These are phyloP conservation scores for Sarcophaga bullata DNA, from an alignment of 1,140 invertebrate species.

Conservation along the genomic window DNA sequence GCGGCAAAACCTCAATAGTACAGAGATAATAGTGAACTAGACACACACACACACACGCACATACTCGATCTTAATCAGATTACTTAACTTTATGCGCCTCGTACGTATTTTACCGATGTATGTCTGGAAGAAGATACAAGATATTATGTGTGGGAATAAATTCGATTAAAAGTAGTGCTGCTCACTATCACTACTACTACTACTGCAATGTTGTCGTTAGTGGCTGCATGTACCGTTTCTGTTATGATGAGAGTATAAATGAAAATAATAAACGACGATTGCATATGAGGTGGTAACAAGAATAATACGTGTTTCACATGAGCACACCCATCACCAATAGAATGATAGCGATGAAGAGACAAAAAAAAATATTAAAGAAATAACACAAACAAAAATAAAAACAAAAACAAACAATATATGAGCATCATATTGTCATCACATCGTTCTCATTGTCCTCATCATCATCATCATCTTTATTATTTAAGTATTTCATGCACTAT, in stretches of 20 bases:
- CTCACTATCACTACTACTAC: too few species aligned
- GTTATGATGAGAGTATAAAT: neutral
- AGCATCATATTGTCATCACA: neutral
- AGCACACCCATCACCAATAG: neutral
- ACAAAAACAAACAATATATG: neutral
- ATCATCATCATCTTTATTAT: constrained; percentile 48
- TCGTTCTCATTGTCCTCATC: neutral
- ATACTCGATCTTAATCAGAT: constrained; percentile 53
- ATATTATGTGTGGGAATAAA: constrained; percentile 61
- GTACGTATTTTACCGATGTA: constrained; percentile 35
- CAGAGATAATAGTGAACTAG: neutral
- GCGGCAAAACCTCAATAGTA: neutral
- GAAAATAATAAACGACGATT: too few species aligned
- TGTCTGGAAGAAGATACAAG: constrained; percentile 37
- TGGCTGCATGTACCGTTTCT: constrained; percentile 18
- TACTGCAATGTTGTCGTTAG: too few species aligned
- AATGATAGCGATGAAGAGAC: neutral
- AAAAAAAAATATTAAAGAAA: neutral
- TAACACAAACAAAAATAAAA: too few species aligned
- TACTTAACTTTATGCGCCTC: constrained; percentile 60
- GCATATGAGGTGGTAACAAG: neutral
- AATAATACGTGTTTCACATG: neutral
- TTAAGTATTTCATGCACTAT: constrained; percentile 58
- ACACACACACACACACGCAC: neutral
- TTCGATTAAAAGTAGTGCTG: constrained; percentile 63